Percentiles rank a stretch among this genome's conserved stretches.
Conservation (phyloP, 2,797 vertebrate species). For the Anolis apletophallus region DNA sequence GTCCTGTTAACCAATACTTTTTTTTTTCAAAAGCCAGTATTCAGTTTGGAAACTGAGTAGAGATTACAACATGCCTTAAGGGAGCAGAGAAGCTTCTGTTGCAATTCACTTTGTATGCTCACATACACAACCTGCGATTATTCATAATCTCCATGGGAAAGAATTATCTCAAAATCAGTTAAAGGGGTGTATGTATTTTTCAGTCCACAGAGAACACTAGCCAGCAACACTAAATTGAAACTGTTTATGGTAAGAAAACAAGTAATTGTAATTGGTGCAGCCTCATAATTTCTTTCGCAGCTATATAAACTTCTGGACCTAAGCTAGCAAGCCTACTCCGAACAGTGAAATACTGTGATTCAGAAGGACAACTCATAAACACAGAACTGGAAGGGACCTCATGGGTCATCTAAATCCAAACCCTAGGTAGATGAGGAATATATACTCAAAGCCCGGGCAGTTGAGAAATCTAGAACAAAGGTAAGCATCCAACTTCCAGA, state of each 20-base stretch:
- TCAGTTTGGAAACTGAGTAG: background rate
- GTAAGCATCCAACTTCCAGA: too few species aligned
- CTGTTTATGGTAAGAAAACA: rapidly evolving
- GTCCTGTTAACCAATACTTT: background rate
- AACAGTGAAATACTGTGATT: background rate
- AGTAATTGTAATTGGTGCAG: background rate
- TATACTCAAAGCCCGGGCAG: too few species aligned
- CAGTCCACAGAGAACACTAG: slow-evolving; percentile 45
- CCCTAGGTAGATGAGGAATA: too few species aligned
- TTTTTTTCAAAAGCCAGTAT: background rate
- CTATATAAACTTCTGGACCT: background rate
- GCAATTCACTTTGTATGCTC: slow-evolving; percentile 38
- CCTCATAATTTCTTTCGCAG: background rate
- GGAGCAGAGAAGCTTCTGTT: slow-evolving; percentile 51
- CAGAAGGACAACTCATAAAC: too few species aligned
- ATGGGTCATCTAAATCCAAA: too few species aligned
- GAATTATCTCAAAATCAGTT: slow-evolving; percentile 61
- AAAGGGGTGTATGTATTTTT: slow-evolving; percentile 42
- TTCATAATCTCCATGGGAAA: slow-evolving; percentile 46
- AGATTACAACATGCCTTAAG: slow-evolving; percentile 15
- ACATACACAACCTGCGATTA: slow-evolving; percentile 51
- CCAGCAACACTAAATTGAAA: background rate
- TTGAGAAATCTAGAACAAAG: too few species aligned
- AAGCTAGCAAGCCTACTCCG: background rate
- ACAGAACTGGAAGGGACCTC: too few species aligned